These are phyloP conservation scores for Limonius californicus DNA, from an alignment of 1,140 invertebrate species.

Conservation along the genomic window DNA sequence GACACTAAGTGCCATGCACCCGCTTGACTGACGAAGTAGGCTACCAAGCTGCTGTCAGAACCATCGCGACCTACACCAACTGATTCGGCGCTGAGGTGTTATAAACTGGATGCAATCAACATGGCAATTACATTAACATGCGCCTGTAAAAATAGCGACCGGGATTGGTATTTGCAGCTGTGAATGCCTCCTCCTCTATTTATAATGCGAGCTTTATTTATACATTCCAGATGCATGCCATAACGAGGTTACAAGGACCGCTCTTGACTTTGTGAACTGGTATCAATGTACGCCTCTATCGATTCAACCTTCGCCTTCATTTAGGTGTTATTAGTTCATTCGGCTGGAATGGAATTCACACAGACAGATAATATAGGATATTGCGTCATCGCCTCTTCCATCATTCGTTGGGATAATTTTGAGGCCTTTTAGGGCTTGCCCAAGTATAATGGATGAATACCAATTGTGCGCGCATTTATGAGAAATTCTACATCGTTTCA, in stretches of 20 bases:
- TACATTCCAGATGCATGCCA: conserved; percentile 1
- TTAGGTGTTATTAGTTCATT: conserved; percentile 9
- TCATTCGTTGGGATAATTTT: too few relatives aligned
- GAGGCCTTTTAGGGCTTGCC: too few relatives aligned
- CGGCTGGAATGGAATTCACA: conserved; percentile 4
- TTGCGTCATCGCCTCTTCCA: background rate
- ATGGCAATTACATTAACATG: conserved; percentile 1
- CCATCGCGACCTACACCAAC: conserved; percentile 5
- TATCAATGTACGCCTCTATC: conserved; percentile 2
- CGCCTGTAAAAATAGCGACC: background rate
- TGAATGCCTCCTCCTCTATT: background rate
- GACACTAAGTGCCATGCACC: background rate
- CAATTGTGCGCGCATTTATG: too few relatives aligned
- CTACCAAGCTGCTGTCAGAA: background rate
- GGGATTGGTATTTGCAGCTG: background rate
- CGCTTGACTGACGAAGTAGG: background rate
- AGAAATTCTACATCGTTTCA: too few relatives aligned
- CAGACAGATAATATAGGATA: background rate
- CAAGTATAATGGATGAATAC: too few relatives aligned
- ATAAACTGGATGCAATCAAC: conserved; percentile 1
- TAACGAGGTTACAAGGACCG: conserved; percentile 1
- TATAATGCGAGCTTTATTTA: background rate
- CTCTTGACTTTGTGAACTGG: conserved; percentile 1
- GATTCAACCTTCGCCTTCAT: conserved; percentile 1
- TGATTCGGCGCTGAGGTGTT: conserved; percentile 2